Percentiles rank a stretch among this genome's conserved stretches.
Evolutionary conservation across 2,888 invertebrate genomes (phyloP).

Genomic region (Myathropa florea): DNA sequence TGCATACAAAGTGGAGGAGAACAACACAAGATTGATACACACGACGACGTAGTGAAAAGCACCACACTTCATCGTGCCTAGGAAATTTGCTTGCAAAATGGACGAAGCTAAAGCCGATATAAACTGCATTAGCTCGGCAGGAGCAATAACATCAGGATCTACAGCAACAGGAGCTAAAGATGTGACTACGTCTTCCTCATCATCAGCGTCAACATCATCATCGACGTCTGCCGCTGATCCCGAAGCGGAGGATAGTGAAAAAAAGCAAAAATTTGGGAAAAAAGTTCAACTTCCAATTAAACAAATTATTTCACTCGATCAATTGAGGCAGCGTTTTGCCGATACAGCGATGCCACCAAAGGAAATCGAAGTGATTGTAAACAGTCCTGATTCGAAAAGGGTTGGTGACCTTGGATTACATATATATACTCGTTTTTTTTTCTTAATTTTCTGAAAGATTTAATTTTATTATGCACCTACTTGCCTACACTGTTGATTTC

Average conservation of each 20-base stretch:
- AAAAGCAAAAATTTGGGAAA: constrained; percentile 51
- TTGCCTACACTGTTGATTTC: background rate
- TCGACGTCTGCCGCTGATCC: constrained; percentile 32
- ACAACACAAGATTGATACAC: constrained; percentile 41
- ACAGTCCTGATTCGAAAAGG: constrained; percentile 75
- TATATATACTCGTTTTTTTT: background rate
- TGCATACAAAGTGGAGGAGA: constrained; percentile 46
- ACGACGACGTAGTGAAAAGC: constrained; percentile 68
- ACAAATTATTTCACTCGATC: constrained; percentile 77
- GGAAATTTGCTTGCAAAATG: constrained; percentile 69
- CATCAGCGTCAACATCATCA: constrained; percentile 7
- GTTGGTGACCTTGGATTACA: constrained; percentile 26
- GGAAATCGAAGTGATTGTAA: constrained; percentile 76
- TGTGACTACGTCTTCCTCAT: constrained; percentile 37
- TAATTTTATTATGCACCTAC: background rate
- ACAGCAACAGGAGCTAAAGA: constrained; percentile 12
- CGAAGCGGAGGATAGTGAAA: constrained; percentile 34
- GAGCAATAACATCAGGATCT: constrained; percentile 36
- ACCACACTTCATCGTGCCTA: constrained; percentile 66
- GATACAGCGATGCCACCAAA: constrained; percentile 71
- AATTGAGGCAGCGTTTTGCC: constrained; percentile 77
- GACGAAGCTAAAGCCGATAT: constrained; percentile 69
- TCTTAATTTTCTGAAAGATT: background rate
- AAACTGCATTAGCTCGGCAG: constrained; percentile 37
- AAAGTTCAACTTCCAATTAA: constrained; percentile 77